Percentiles rank a stretch among this genome's conserved stretches.
Evolutionary conservation across 92 coral and sea anemone genomes (phyloP).

Genomic region (Meandrina meandrites): DNA sequence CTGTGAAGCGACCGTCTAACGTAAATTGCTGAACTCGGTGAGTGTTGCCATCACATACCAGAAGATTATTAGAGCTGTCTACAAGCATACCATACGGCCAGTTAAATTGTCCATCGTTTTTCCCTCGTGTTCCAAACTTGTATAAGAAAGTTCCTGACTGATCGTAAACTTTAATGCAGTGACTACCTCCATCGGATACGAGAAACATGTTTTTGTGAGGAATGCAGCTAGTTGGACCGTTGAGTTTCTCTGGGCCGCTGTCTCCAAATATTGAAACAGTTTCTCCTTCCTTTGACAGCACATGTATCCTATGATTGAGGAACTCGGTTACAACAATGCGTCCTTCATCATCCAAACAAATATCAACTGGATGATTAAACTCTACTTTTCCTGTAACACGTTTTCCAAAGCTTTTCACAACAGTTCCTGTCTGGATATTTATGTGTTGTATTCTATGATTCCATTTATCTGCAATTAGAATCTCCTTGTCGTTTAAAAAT

Average conservation of each 20-base stretch:
- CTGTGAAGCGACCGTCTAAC: neutral
- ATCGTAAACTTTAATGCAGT: neutral
- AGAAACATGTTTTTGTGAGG: neutral
- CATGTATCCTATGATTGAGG: neutral
- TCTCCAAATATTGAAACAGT: neutral
- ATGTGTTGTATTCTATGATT: neutral
- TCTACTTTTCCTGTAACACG: neutral
- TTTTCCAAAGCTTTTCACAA: neutral
- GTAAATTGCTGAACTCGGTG: neutral
- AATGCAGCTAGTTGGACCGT: neutral
- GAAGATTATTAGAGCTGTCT: neutral
- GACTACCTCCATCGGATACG: neutral
- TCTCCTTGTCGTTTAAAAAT: neutral
- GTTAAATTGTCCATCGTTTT: neutral
- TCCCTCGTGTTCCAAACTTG: neutral
- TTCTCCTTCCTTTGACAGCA: neutral
- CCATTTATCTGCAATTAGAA: neutral
- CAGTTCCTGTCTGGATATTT: constrained; percentile 3
- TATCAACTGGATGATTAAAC: neutral
- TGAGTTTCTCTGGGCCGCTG: neutral
- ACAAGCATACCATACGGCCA: neutral
- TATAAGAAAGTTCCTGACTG: neutral
- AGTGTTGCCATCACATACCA: neutral
- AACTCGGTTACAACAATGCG: neutral
- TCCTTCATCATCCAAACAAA: neutral